Percentiles rank a stretch among this genome's conserved stretches.
Evolutionary conservation across 2,113 vertebrate species (phyloP).

Genomic region (Steatornis caripensis): DNA sequence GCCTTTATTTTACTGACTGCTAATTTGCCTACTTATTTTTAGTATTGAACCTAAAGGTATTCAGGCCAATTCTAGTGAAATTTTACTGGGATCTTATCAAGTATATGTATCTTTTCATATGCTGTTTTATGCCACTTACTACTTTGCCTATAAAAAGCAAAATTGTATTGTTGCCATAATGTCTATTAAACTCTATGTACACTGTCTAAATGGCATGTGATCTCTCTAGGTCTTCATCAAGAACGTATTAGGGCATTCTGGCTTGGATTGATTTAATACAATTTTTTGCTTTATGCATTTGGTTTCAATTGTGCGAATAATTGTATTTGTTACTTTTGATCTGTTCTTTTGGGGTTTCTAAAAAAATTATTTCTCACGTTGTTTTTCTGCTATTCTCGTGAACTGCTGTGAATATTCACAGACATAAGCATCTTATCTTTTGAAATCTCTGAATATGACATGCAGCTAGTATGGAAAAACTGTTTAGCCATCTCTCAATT

Average conservation of each 20-base stretch:
- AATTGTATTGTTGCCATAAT: background rate
- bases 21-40: background rate
- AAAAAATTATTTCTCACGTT: background rate
- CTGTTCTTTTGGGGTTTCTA: background rate
- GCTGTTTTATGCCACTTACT: background rate
- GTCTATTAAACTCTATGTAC: background rate
- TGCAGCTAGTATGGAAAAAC: background rate
- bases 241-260: background rate
- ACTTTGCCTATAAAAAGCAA: background rate
- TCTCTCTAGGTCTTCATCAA: background rate
- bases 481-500: background rate
- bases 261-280: background rate
- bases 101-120: background rate
- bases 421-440: background rate
- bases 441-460: background rate
- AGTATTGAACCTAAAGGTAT: background rate
- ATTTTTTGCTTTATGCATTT: background rate
- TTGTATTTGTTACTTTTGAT: background rate
- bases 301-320: background rate
- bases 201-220: background rate
- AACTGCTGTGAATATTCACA: background rate
- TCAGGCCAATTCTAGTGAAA: background rate
- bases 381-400: background rate
- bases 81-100: background rate
- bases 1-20: background rate